Conservation (phyloP, 1,140 invertebrate species). For the Daktulosphaira vitifoliae region DNA sequence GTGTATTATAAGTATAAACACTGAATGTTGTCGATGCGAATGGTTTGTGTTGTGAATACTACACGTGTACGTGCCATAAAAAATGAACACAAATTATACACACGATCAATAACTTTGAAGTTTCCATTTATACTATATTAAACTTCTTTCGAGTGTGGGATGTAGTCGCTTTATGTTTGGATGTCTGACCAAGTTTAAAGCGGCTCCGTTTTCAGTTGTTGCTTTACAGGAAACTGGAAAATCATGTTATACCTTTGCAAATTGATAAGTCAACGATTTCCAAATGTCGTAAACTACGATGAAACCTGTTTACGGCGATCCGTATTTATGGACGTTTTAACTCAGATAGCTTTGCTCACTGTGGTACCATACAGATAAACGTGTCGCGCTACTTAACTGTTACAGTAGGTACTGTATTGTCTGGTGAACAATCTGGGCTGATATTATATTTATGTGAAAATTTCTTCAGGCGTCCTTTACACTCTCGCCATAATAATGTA, state of each 20-base stretch:
- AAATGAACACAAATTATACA: no score
- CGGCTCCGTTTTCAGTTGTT: neutral
- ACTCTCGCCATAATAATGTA: no score
- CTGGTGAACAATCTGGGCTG: no score
- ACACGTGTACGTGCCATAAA: no score
- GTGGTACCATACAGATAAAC: neutral
- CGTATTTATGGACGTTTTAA: slow-evolving; percentile 7
- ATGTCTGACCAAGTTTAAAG: neutral
- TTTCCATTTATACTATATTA: neutral
- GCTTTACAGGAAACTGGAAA: neutral
- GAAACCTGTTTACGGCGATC: neutral
- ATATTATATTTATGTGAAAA: no score
- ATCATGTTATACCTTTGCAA: slow-evolving; percentile 12
- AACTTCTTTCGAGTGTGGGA: neutral
- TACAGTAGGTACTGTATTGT: no score
- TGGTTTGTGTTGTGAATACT: no score
- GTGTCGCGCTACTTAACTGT: slow-evolving; percentile 25
- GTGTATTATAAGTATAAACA: no score
- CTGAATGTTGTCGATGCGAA: no score
- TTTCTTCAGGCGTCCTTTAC: no score
- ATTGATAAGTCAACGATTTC: neutral
- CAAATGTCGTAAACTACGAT: slow-evolving; percentile 10
- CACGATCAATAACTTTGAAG: no score
- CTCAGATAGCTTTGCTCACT: neutral
- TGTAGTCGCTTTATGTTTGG: neutral